Evolutionary conservation across 1,140 invertebrate genomes (phyloP), one percentile per base, ranked within the genome.

Genomic region (Meloidogyne chitwoodi): DNA sequence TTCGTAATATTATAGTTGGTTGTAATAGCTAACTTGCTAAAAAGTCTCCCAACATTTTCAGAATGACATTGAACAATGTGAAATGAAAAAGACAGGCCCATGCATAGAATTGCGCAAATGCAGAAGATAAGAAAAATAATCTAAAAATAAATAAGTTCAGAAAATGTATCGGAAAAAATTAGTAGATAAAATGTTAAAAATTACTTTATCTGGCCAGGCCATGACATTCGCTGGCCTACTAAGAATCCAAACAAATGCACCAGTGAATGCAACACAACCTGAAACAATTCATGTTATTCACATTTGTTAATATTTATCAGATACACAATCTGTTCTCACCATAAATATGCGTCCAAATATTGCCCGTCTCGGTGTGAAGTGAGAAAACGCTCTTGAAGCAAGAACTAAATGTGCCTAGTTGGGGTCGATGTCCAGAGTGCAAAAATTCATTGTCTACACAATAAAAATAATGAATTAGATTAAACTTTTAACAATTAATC

Each of bases 51-150:
- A 70, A 99, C 93, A 78, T 87, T 86, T 88, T 97, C 93, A 29
- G 96, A 98, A 88, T 99, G 97, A 89, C 96, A 99, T 88, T 94
- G 94, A 31, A 99, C 91, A 65, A 95, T 99, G 89, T 99, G 97
- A 89, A 98, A 99, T 75, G 94, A 92, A 89, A 94, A 97, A 6
- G 95, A 98, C 87, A 96, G 93, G 70, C 95, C 94, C 48, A 99
- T 90, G 89, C 97, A 82, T 12, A 71, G 26, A 24, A 82, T 84
- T 62, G 81, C 81, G 16, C 81, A 56, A 82, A 82, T 27, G 68
- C 56, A 10, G 75, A 82, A 63, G 10, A 38, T 38, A 10, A 38
- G 34, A 10, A 38, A 38, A 6, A 38, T 10, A 38, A 38, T 10
- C 34, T 38, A 31, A 3, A 31, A 31, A n/a, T n/a, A n/a, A n/a